These are phyloP conservation scores for Diplazon laetatorius DNA, from an alignment of 2,888 invertebrate species.

Conservation along the genomic window DNA sequence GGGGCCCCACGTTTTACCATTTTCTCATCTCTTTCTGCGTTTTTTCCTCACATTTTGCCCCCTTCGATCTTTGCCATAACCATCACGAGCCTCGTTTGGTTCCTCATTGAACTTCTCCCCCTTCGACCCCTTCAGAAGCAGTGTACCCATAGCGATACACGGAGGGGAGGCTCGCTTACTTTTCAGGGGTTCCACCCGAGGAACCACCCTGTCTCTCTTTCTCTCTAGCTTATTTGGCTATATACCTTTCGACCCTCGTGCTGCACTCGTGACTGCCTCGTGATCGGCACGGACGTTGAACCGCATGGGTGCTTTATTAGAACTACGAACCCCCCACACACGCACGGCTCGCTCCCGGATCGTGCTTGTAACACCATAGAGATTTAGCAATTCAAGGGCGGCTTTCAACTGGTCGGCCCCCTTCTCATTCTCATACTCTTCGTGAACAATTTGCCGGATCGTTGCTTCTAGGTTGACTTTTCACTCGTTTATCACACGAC, in stretches of 20 bases:
- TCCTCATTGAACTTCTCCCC: slow-evolving; percentile 64
- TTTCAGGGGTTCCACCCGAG: slow-evolving; percentile 54
- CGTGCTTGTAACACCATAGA: slow-evolving; percentile 40
- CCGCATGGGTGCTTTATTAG: slow-evolving; percentile 31
- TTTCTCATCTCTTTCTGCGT: slow-evolving; percentile 45
- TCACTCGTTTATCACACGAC: slow-evolving; percentile 53
- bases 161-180: slow-evolving; percentile 40
- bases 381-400: slow-evolving; percentile 51
- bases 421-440: neutral
- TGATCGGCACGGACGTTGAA: slow-evolving; percentile 58
- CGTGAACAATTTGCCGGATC: slow-evolving; percentile 11
- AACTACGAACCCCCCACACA: slow-evolving; percentile 48
- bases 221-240: neutral
- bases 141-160: slow-evolving; percentile 52
- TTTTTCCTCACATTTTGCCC: slow-evolving; percentile 28
- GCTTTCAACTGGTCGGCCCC: slow-evolving; percentile 25
- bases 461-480: slow-evolving; percentile 15
- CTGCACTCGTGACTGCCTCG: slow-evolving; percentile 60
- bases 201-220: neutral
- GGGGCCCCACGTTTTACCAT: slow-evolving; percentile 9
- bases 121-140: slow-evolving; percentile 20
- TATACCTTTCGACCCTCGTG: neutral
- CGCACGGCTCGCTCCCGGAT: slow-evolving; percentile 51
- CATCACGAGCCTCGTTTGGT: slow-evolving; percentile 67
- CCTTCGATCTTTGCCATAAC: slow-evolving; percentile 33